Percentiles rank a stretch among this genome's conserved stretches.
Conservation (phyloP, 2,113 vertebrate genomes). For the Oxyura jamaicensis region DNA sequence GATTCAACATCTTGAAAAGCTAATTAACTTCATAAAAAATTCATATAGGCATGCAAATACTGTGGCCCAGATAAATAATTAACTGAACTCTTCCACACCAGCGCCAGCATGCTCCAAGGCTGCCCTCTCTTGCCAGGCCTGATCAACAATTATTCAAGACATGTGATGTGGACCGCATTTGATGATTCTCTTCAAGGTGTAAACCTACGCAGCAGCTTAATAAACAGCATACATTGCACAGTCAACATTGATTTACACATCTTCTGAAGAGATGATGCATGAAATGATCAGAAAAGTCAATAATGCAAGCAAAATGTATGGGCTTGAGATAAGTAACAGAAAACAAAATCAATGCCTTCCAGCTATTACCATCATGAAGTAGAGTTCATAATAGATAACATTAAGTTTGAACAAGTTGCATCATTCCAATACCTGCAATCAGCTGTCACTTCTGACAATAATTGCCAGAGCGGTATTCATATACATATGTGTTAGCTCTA, state of each 20-base stretch:
- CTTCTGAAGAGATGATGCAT: conserved; percentile 83
- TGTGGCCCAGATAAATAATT: conserved; percentile 83
- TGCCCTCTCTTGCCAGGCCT: conserved; percentile 78
- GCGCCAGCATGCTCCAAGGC: conserved; percentile 65
- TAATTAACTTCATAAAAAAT: conserved; percentile 85
- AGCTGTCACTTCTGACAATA: conserved; percentile 75
- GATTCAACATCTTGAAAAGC: conserved; percentile 82
- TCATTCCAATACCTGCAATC: conserved; percentile 78
- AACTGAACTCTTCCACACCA: conserved; percentile 74
- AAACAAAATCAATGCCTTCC: conserved; percentile 85
- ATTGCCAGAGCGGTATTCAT: conserved; percentile 64
- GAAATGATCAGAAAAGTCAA: conserved; percentile 83
- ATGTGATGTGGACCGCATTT: conserved; percentile 54
- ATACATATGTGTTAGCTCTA: conserved; percentile 34
- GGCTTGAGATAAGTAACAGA: conserved; percentile 79
- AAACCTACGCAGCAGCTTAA: conserved; percentile 71
- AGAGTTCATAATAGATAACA: conserved; percentile 82
- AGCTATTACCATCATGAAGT: conserved; percentile 82
- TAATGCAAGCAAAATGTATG: conserved; percentile 82
- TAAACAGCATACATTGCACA: conserved; percentile 79
- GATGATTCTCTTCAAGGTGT: conserved; percentile 76
- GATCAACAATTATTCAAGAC: conserved; percentile 75
- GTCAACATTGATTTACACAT: conserved; percentile 84
- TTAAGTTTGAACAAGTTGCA: conserved; percentile 81
- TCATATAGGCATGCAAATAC: conserved; percentile 79